Conservation (phyloP, 2,797 vertebrate species). For the Alca torda region DNA sequence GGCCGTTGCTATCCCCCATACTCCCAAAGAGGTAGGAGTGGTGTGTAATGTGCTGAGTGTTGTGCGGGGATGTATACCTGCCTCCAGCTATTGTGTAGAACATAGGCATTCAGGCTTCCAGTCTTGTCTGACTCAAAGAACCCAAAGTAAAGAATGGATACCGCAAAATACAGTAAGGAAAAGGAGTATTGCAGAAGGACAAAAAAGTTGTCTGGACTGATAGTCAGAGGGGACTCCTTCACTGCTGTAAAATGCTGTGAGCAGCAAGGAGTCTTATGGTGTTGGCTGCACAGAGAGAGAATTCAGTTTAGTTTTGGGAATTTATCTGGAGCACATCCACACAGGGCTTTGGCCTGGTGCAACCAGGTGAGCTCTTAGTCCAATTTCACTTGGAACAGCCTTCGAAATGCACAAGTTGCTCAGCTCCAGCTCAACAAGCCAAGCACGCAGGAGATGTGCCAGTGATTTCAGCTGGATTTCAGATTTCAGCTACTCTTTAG, state of each 20-base stretch:
- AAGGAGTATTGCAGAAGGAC: accelerated
- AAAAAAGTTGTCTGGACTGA: background rate
- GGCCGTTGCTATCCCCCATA: background rate
- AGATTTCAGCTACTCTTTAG: background rate
- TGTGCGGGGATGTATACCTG: background rate
- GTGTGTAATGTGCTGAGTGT: background rate
- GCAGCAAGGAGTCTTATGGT: background rate
- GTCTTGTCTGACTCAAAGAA: background rate
- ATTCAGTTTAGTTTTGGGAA: background rate
- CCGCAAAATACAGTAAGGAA: background rate
- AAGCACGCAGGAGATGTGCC: accelerated
- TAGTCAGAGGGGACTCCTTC: background rate
- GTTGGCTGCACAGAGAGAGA: background rate
- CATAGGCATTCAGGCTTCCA: background rate
- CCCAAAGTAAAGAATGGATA: background rate
- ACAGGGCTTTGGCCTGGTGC: background rate
- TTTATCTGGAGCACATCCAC: background rate
- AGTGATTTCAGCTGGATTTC: no score
- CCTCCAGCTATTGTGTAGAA: background rate
- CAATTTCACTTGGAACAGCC: background rate
- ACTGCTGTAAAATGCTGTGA: background rate
- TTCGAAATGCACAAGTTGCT: background rate
- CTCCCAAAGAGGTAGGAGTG: background rate
- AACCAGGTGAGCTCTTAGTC: background rate
- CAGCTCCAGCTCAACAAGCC: background rate